Evolutionary conservation across 2,113 vertebrate genomes (phyloP), one percentile per base, ranked within the genome.

Genomic region (Dascyllus trimaculatus): DNA sequence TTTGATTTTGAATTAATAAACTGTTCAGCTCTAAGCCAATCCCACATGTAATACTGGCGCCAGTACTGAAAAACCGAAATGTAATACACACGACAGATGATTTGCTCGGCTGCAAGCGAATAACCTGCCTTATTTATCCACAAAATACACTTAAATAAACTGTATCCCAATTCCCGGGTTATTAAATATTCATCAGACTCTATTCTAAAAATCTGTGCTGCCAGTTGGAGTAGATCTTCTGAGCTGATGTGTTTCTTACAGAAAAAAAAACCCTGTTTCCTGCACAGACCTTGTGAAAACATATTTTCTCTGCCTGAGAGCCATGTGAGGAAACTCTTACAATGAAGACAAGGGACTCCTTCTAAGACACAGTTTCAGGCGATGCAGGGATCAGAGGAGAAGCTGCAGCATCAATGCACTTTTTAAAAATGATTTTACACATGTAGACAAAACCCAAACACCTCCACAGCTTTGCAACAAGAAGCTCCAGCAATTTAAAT

Each of bases 241-340:
- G 9, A 67, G 22, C 32, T 60, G 43, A 5, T 64, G 22, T 43
- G 11, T 43, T 2, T 43, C 40, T 14, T 4, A 43, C 7, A 43
- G 15, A 43, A 14, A 43, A 43, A 43, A 43, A 43, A 43, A 43
- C 1, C 3, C n/a, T 1, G 17, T 40, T 49, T 51, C 53, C 29
- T 40, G 29, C 29, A 51, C 60, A 45, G 53, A 71, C 51, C 26
- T 5, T 49, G 51, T 57, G 24, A 58, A 59, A 64, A 57, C 59
- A 49, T 9, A 1, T 24, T 29, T 17, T 72, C 29, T 24, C 40
- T 24, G 22, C 19, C 10, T 40, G 2, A 26, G 19, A 56, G 40
- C 19, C 19, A 43, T 43, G 32, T 14, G 32, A 21, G 2, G 6
- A 53, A 51, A 32, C 14, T 38, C 26, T 51, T 35, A 26, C 14